Base-by-base conservation (phyloP, 2,113 vertebrate species). In the Rissa tridactyla region DNA sequence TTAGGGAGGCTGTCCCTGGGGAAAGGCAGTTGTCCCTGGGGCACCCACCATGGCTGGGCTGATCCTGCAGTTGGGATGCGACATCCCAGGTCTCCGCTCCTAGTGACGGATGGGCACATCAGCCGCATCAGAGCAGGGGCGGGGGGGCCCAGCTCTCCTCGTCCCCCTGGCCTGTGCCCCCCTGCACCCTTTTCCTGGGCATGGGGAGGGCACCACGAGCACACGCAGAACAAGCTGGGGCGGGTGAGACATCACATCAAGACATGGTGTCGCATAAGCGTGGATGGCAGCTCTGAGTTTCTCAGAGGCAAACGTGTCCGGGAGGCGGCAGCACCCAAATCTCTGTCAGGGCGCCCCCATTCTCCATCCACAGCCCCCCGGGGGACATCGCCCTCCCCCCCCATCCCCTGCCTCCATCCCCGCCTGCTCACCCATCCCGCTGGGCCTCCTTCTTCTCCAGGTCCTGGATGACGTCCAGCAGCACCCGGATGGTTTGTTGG, bases 381-480 rank as follows among this genome's bases (percentile, higher is more conserved):
- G 40, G 34, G 11, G 17, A 15, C 30, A 32, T 4, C 1, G 0
- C 6, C 36, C 18, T 9, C 15, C 40, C 15, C 16, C 18, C 36
- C 20, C 1, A 1, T 1, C 13, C 12, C 11, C 14, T 1, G 0
- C 5, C 11, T 36, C 51, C 3, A 1, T 29, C 18, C 55, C 52
- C 0, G 26, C 16, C 42, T 46, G 68, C 98, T 99, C 97, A 99
- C 99, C 99, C 98, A 0, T 99, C 99, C 95, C 98, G 92, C 94
- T 98, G 98, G 3, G 99, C 98, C 94, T 99, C 98, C 97, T 99
- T 99, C 98, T 98, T 99, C 97, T 99, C 99, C 96, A 99, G 97
- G 97, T 99, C 99, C 98, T 99, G 99, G 97, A 99, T 99, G 94
- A 99, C 98, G 13, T 98, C 98, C 97, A 99, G 98, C 93, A 99